Base-by-base conservation (phyloP, 2,888 invertebrate genomes). In the Melikaiella ostensackeni region DNA sequence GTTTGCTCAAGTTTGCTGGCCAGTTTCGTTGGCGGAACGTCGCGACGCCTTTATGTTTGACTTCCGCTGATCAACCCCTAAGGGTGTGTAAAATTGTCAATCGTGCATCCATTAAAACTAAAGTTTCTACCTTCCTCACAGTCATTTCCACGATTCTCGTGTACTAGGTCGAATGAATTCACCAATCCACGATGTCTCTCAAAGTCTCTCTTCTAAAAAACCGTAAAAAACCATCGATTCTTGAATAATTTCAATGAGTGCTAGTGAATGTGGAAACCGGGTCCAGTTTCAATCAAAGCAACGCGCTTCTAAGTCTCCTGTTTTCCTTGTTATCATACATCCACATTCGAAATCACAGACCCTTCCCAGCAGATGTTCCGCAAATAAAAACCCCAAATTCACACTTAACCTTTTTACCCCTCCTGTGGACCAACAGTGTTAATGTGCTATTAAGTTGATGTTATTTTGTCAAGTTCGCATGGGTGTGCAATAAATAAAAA, bases 1-100 rank as follows among this genome's bases (percentile, higher is more conserved):
- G 87, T 85, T 80, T 75, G 84, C 81, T 77, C 81, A 6, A 16
- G 6, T 42, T 42, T 42, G 42, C 9, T 42, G 42, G 35, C 11
- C 35, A 38, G 35, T 38, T 38, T 38, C 13, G 82, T 76, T 78
- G 74, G 78, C 21, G 50, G n/a, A 70, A 50, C 50, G 21, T 70
- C 50, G 70, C 1, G 70, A 66, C 24, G 30, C 7, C n/a, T 55
- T 8, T 70, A 70, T 30, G 6, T 11, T 59, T 70, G 30, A 30
- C 7, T 30, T 30, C 6, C 46, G 70, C 33, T 70, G 50, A 50
- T 70, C 70, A 70, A 70, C 50, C 70, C 70, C 70, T 46, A 11
- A 27, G 9, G n/a, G 30, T 42, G 24, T 64, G 19, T 30, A 64
- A 42, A 42, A 63, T 30, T n/a, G 27, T n/a, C n/a, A n/a, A n/a